Conservation (phyloP, 2,888 invertebrate genomes). For the Apodemia duryi region DNA sequence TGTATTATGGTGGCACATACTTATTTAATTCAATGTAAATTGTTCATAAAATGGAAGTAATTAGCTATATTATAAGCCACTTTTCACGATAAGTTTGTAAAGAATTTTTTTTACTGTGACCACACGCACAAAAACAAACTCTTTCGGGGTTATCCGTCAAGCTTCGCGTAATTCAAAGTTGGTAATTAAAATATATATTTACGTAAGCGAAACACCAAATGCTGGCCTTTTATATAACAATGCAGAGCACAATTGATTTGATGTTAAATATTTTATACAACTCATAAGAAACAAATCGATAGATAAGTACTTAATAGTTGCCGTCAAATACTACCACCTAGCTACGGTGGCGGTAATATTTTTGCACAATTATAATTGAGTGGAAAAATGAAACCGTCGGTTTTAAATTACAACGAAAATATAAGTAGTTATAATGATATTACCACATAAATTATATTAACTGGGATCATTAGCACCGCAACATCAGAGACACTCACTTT, state of each 20-base stretch:
- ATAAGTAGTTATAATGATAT: constrained; percentile 1
- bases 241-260: constrained; percentile 29
- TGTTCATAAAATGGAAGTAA: constrained; percentile 39
- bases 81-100: constrained; percentile 39
- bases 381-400: constrained; percentile 10
- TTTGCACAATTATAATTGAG: background rate
- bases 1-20: constrained; percentile 29
- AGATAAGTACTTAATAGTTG: constrained; percentile 18
- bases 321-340: background rate
- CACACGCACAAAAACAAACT: constrained; percentile 57
- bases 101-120: constrained; percentile 53
- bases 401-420: constrained; percentile 21
- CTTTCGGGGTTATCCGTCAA: constrained; percentile 60
- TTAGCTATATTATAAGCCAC: constrained; percentile 43
- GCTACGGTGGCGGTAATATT: background rate
- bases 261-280: constrained; percentile 35
- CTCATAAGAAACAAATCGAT: constrained; percentile 18
- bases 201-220: constrained; percentile 72
- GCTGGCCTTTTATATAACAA: constrained; percentile 51
- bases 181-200: constrained; percentile 18
- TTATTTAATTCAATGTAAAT: constrained; percentile 37
- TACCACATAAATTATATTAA: constrained; percentile 9
- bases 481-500: background rate
- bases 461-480: background rate
- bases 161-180: constrained; percentile 39